phyloP scores from a whole-genome alignment of 2,888 invertebrate genomes.

The Lypha dubia region DNA sequence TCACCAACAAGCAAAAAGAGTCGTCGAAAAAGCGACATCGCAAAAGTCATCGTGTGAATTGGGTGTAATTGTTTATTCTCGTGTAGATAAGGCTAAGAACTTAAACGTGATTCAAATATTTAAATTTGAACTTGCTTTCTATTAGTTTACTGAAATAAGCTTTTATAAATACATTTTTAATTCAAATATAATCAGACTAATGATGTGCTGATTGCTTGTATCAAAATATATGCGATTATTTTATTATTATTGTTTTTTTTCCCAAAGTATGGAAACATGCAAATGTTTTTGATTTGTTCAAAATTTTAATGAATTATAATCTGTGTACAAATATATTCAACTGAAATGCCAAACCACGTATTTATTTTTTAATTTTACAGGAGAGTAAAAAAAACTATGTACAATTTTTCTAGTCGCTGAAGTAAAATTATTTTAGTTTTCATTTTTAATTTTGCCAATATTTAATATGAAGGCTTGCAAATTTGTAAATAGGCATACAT shows the following conservation, averaged over 20 bases:
- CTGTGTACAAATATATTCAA: no score
- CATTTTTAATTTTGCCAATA: no score
- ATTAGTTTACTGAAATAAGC: neutral
- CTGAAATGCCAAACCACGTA: no score
- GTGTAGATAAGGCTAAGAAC: constrained; percentile 34
- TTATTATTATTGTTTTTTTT: neutral
- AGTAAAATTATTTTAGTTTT: no score
- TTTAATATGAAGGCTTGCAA: no score
- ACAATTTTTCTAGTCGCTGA: no score
- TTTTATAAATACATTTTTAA: neutral
- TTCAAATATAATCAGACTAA: neutral
- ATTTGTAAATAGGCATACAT: no score
- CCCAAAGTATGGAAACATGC: neutral
- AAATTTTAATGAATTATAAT: constrained; percentile 11
- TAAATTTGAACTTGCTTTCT: constrained; percentile 45
- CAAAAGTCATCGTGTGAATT: no score
- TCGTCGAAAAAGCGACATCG: no score
- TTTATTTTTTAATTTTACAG: no score
- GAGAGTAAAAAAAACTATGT: no score
- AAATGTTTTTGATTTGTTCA: neutral
- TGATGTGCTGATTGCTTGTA: neutral
- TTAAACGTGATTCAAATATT: constrained; percentile 66
- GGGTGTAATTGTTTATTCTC: constrained; percentile 1
- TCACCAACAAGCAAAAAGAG: no score
- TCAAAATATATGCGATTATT: neutral